Conservation (phyloP, 2,797 vertebrate species). For the Periparus ater region DNA sequence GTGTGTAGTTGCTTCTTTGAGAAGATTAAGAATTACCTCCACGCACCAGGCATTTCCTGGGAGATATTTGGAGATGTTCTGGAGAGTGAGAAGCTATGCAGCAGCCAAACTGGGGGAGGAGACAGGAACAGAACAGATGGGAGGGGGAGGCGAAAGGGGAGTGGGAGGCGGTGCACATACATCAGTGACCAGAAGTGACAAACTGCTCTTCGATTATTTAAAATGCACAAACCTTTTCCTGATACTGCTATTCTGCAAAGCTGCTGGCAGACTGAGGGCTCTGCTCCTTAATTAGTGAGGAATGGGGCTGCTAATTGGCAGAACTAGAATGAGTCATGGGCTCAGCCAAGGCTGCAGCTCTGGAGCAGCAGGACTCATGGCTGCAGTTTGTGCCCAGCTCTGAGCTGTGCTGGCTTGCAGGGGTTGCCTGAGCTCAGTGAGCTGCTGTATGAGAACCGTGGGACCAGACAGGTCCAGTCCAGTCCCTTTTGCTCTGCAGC, state of each 20-base stretch:
- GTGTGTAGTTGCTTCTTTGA: neutral
- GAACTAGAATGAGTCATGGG: conserved; percentile 10
- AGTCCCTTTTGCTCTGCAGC: neutral
- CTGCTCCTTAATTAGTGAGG: conserved; percentile 32
- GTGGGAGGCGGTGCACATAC: conserved; percentile 12
- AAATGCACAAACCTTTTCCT: conserved; percentile 24
- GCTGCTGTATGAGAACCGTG: neutral
- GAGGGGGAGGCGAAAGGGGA: neutral
- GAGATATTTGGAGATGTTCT: neutral
- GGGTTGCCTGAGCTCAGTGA: neutral
- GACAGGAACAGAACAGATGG: conserved; percentile 48
- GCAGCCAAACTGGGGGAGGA: conserved; percentile 31
- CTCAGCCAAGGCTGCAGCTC: neutral
- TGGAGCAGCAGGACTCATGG: neutral
- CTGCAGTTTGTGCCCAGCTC: neutral
- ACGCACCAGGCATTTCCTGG: neutral
- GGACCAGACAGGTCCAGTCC: neutral
- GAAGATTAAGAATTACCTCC: neutral
- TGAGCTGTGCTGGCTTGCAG: neutral
- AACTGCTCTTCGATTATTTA: neutral
- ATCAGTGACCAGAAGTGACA: conserved; percentile 48
- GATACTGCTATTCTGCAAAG: neutral
- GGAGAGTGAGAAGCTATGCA: neutral
- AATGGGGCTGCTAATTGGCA: conserved; percentile 19
- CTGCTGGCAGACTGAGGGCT: conserved; percentile 7